A percentile compares a stretch with the other conserved stretches of the same genome.
Conservation (phyloP, 2,113 vertebrate genomes). For the Nothocercus julius region DNA sequence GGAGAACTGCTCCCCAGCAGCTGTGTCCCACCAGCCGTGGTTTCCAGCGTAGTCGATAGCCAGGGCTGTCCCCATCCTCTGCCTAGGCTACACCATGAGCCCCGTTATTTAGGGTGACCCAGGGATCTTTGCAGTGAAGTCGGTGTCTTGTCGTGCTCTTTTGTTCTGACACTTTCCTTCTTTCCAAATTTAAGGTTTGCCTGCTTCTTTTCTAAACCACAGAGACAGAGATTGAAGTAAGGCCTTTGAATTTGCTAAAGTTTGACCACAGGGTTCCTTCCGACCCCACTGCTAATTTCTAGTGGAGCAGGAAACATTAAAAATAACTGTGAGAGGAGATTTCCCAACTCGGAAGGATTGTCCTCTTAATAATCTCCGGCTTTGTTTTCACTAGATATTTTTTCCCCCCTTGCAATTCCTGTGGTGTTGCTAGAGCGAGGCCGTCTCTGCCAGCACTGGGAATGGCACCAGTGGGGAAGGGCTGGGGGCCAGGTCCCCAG, state of each 20-base stretch:
- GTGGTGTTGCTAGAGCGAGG: neutral
- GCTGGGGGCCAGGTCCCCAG: neutral
- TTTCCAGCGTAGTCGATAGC: neutral
- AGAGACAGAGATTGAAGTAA: slow-evolving; percentile 18
- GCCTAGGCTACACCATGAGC: neutral
- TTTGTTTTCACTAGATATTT: slow-evolving; percentile 22
- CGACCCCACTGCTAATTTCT: slow-evolving; percentile 41
- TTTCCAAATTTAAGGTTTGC: neutral
- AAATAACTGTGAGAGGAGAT: slow-evolving; percentile 57
- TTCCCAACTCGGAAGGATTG: slow-evolving; percentile 44
- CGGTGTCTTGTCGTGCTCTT: neutral
- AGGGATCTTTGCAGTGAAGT: neutral
- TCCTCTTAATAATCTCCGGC: slow-evolving; percentile 15
- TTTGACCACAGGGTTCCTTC: slow-evolving; percentile 57
- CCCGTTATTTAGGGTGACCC: neutral
- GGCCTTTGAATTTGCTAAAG: slow-evolving; percentile 28
- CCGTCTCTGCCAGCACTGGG: neutral
- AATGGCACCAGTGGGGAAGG: neutral
- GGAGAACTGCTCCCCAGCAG: neutral
- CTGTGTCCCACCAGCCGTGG: rapidly evolving
- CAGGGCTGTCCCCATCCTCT: neutral
- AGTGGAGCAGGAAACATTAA: slow-evolving; percentile 69
- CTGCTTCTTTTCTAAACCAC: slow-evolving; percentile 15
- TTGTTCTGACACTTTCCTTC: slow-evolving; percentile 17
- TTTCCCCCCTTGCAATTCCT: neutral